Base-by-base conservation (phyloP, 2,113 vertebrate species). In the Mungos mungo region DNA sequence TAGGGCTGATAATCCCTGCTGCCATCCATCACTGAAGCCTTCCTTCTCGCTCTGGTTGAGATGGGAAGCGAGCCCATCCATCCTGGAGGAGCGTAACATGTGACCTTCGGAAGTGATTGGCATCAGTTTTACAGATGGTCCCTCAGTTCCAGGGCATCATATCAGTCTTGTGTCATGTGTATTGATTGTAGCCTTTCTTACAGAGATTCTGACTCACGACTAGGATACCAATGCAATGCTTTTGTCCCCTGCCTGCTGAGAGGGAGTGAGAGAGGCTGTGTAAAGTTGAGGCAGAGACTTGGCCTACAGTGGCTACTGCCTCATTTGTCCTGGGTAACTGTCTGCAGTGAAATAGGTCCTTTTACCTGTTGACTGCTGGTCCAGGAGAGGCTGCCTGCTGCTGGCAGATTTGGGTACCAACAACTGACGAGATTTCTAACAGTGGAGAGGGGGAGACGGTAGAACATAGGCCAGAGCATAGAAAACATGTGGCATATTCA, bases 71-170 rank as follows among this genome's bases (percentile, higher is more conserved):
- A 29, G 7, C 33, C 31, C 57, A 93, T 89, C 45, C 50, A 94
- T 96, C 81, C 88, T 85, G 52, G 45, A 68, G 23, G 2, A 52
- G 3, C 29, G 29, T 14, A 52, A 57, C 79, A 13, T 1, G 2
- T 0, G 69, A 97, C 95, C 97, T 97, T 95, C 95, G 95, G 92
- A 98, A 97, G 97, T 98, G 97, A 97, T 68, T 98, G 98, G 96
- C 97, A 89, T 79, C 23, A 15, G 50, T 79, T 97, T 84, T 29
- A 4, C 29, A 94, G 97, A 89, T 27, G 4, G 9, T 77, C 7
- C 27, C 15, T 79, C 84, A 41, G 29, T 71, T 83, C 7, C 63
- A 5, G 60, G 31, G 79, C 76, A 94, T 92, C 66, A 7, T 95
- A 92, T 96, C 90, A 35, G 89, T 65, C 86, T 96, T 97, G 31